A percentile compares a stretch with the other conserved stretches of the same genome.
These are phyloP conservation scores for Plecotus auritus DNA, from an alignment of 2,113 vertebrate genomes.

Conservation along the genomic window DNA sequence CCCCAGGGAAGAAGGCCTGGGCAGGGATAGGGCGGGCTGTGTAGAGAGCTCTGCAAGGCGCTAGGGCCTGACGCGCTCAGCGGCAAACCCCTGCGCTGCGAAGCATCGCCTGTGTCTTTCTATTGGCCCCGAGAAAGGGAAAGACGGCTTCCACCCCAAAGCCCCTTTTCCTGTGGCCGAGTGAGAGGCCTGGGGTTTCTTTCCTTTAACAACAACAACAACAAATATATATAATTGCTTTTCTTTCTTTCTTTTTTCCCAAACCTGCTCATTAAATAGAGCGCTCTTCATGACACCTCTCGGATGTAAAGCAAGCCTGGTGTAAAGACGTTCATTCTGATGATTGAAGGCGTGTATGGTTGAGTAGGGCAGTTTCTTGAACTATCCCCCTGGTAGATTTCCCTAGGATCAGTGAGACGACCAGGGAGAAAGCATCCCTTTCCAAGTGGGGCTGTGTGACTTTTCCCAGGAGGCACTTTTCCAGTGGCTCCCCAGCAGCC, in stretches of 20 bases:
- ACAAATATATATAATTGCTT: no score
- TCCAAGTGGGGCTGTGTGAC: background rate
- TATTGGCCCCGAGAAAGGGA: background rate
- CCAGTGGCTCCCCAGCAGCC: background rate
- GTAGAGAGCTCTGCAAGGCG: background rate
- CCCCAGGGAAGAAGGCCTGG: no score
- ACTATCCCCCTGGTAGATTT: background rate
- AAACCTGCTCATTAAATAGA: constrained; percentile 23
- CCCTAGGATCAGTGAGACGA: background rate
- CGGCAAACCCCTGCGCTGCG: background rate
- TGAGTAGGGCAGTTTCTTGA: background rate
- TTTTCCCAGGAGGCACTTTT: background rate
- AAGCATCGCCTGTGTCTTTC: background rate
- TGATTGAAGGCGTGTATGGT: background rate
- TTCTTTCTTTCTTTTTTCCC: background rate
- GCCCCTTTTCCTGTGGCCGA: background rate
- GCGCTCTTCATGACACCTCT: background rate
- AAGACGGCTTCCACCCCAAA: background rate
- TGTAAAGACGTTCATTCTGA: background rate
- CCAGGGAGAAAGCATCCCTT: background rate
- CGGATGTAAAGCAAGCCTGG: background rate
- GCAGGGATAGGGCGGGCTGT: no score
- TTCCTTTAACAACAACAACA: background rate
- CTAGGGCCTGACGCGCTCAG: background rate
- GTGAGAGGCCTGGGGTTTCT: background rate